Evolutionary conservation across 2,888 invertebrate genomes (phyloP).

Genomic region (Acrobasis suavella): DNA sequence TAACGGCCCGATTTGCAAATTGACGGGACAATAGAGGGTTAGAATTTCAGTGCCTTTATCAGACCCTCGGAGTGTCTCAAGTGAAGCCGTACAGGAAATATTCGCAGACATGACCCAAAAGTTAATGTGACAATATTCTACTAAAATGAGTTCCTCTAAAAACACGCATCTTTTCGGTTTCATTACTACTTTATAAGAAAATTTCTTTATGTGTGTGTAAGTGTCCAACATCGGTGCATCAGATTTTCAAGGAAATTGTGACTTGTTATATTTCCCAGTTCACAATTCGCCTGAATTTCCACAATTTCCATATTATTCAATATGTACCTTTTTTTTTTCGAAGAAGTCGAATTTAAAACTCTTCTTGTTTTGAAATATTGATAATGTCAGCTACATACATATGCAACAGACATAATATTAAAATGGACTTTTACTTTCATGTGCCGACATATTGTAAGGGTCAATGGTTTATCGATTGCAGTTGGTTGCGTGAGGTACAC

Average conservation of each 20-base stretch:
- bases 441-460: slow-evolving; percentile 43
- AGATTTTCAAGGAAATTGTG: no score
- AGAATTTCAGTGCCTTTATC: not conserved
- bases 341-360: no score
- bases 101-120: not conserved
- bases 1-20: slow-evolving; percentile 3
- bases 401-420: not conserved
- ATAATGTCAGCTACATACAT: not conserved
- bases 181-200: no score
- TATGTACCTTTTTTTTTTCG: no score
- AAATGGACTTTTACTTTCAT: slow-evolving; percentile 14
- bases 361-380: not conserved
- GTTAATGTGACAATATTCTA: not conserved
- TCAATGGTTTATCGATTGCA: slow-evolving; percentile 57
- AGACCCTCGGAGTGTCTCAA: not conserved
- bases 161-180: not conserved
- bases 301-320: no score
- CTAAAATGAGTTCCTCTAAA: not conserved
- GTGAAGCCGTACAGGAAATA: not conserved
- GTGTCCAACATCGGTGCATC: no score
- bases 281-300: no score
- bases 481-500: slow-evolving; percentile 41
- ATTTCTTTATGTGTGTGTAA: no score
- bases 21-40: not conserved
- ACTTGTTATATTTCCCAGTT: no score